Evolutionary conservation across 2,888 invertebrate genomes (phyloP).

Genomic region (Xylophagus ater): DNA sequence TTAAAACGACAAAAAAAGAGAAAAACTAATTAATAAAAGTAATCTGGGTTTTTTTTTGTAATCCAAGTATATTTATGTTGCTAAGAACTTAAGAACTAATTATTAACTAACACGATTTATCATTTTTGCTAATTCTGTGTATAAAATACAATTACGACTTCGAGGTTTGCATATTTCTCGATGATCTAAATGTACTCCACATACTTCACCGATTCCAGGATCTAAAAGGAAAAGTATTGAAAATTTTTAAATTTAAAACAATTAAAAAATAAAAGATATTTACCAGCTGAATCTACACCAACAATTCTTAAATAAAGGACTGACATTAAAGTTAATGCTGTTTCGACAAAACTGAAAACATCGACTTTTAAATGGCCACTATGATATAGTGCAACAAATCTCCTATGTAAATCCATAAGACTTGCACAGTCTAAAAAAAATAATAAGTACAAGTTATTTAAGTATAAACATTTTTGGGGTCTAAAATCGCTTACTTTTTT

Average conservation of each 20-base stretch:
- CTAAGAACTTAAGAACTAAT: no score
- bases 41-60: no score
- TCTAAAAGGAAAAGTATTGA: constrained; percentile 46
- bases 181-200: constrained; percentile 67
- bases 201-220: constrained; percentile 65
- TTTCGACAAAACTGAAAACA: constrained; percentile 70
- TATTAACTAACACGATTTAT: constrained; percentile 42
- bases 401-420: constrained; percentile 54
- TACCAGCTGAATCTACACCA: constrained; percentile 66
- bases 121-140: constrained; percentile 52
- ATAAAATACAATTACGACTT: constrained; percentile 54
- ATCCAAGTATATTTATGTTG: no score
- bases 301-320: constrained; percentile 65
- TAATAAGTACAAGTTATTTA: constrained; percentile 1
- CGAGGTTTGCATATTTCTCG: constrained; percentile 78
- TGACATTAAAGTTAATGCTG: constrained; percentile 61
- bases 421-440: constrained; percentile 52
- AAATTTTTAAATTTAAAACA: constrained; percentile 5
- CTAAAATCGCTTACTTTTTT: constrained; percentile 53
- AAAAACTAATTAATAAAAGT: no score
- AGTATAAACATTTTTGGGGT: neutral
- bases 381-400: constrained; percentile 47
- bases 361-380: constrained; percentile 41
- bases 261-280: constrained; percentile 18
- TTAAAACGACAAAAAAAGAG: no score